Evolutionary conservation across 2,888 invertebrate species (phyloP).

Genomic region (Ennomos fuscantarius): DNA sequence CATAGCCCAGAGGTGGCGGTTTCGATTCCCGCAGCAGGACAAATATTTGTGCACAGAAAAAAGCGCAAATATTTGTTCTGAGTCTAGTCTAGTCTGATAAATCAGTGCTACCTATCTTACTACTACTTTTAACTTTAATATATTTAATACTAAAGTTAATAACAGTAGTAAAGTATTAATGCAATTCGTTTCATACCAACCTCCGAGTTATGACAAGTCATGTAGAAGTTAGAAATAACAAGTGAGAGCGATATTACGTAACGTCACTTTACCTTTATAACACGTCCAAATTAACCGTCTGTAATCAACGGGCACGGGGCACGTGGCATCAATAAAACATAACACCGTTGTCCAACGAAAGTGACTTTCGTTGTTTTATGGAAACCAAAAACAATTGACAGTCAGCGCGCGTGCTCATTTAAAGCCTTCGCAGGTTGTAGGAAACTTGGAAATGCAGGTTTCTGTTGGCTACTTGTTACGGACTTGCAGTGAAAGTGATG

Average conservation of each 20-base stretch:
- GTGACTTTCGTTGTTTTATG: slow-evolving; percentile 61
- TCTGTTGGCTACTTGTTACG: background rate
- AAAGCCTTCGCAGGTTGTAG: slow-evolving; percentile 2
- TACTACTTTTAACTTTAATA: no score
- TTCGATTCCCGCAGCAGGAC: no score
- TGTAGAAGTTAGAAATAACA: background rate
- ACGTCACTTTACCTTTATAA: slow-evolving; percentile 20
- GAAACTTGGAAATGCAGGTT: slow-evolving; percentile 7
- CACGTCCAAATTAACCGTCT: slow-evolving; percentile 32
- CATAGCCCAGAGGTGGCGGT: no score
- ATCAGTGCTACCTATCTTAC: no score
- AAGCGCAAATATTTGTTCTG: no score
- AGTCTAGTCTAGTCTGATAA: no score
- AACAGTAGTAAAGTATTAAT: background rate
- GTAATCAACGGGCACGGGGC: slow-evolving; percentile 31
- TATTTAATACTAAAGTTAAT: no score
- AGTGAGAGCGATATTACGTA: slow-evolving; percentile 18
- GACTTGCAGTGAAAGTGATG: slow-evolving; percentile 18
- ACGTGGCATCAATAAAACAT: slow-evolving; percentile 48
- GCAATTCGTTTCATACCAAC: slow-evolving; percentile 6
- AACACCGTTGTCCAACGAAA: slow-evolving; percentile 42
- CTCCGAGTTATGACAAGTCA: slow-evolving; percentile 12
- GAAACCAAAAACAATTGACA: slow-evolving; percentile 52
- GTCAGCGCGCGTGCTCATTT: slow-evolving; percentile 39
- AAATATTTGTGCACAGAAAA: no score